Evolutionary conservation across 2,888 invertebrate genomes (phyloP).

Genomic region (Apomyelois bistriatella): DNA sequence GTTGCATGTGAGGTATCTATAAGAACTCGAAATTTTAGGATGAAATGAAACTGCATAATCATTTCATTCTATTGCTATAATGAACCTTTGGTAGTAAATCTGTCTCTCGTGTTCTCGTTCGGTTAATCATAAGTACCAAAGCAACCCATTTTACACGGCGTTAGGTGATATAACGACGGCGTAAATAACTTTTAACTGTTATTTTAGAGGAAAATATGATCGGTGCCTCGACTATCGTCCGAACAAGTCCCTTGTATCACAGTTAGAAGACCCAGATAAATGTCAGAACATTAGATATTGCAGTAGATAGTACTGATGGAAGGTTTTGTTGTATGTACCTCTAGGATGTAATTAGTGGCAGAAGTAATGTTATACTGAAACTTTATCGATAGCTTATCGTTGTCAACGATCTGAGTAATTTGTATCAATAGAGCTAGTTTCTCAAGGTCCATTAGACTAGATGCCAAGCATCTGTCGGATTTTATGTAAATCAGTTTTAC

Average conservation of each 20-base stretch:
- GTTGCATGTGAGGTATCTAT: conserved; percentile 21
- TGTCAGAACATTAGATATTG: conserved; percentile 19
- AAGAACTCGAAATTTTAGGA: conserved; percentile 12
- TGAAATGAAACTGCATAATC: conserved; percentile 12
- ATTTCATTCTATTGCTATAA: conserved; percentile 12
- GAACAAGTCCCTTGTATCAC: conserved; percentile 19
- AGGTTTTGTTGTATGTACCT: conserved; percentile 6
- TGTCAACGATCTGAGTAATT: background rate
- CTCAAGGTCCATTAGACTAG: conserved; percentile 5
- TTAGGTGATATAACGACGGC: conserved; percentile 22
- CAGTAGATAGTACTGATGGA: conserved; percentile 9
- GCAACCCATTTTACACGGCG: conserved; percentile 21
- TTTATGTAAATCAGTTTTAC: background rate
- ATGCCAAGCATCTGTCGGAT: background rate
- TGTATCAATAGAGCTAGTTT: conserved; percentile 8
- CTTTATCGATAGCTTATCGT: background rate
- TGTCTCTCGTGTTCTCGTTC: conserved; percentile 13
- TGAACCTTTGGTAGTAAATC: conserved; percentile 17
- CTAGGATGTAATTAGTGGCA: conserved; percentile 5
- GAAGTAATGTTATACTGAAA: background rate
- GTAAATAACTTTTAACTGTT: conserved; percentile 25
- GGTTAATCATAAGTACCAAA: conserved; percentile 16
- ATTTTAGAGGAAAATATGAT: conserved; percentile 21
- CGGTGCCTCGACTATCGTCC: conserved; percentile 10
- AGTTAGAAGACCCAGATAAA: conserved; percentile 21